phyloP scores from a whole-genome alignment of 1,140 invertebrate species.

The Paramacrobiotus metropolitanus region DNA sequence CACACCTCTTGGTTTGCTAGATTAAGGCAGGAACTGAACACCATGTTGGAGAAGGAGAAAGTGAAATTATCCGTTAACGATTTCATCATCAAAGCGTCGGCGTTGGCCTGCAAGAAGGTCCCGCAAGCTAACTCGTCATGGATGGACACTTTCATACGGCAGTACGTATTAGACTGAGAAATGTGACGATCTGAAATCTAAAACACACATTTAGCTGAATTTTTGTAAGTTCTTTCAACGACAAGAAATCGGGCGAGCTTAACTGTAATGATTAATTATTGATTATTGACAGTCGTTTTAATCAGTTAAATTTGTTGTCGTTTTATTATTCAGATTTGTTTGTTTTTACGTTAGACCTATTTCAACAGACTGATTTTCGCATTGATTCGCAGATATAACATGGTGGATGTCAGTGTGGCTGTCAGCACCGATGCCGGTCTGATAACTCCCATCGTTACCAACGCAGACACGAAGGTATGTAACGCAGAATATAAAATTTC shows the following conservation, averaged over 20 bases:
- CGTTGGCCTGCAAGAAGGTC: conserved; percentile 67
- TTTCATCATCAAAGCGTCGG: conserved; percentile 86
- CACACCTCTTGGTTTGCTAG: too few species aligned
- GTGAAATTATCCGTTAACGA: conserved; percentile 84
- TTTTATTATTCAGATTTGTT: too few species aligned
- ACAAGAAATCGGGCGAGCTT: too few species aligned
- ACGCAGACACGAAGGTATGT: conserved; percentile 54
- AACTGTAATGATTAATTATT: too few species aligned
- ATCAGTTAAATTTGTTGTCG: too few species aligned
- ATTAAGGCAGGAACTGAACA: conserved; percentile 45
- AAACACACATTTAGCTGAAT: too few species aligned
- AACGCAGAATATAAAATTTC: not conserved
- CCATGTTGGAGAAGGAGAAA: conserved; percentile 50
- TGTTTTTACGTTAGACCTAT: too few species aligned
- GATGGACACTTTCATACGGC: conserved; percentile 77
- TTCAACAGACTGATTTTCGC: too few species aligned
- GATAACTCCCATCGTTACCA: conserved; percentile 90
- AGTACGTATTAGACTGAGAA: conserved; percentile 35
- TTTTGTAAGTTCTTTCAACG: too few species aligned
- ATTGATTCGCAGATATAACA: conserved; percentile 38
- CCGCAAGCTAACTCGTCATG: conserved; percentile 87
- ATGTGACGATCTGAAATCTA: too few species aligned
- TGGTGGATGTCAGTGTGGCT: conserved; percentile 85
- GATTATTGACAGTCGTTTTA: too few species aligned
- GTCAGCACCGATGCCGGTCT: conserved; percentile 83